Conservation (phyloP, 2,797 vertebrate species). For the Sebastes taczanowskii region DNA sequence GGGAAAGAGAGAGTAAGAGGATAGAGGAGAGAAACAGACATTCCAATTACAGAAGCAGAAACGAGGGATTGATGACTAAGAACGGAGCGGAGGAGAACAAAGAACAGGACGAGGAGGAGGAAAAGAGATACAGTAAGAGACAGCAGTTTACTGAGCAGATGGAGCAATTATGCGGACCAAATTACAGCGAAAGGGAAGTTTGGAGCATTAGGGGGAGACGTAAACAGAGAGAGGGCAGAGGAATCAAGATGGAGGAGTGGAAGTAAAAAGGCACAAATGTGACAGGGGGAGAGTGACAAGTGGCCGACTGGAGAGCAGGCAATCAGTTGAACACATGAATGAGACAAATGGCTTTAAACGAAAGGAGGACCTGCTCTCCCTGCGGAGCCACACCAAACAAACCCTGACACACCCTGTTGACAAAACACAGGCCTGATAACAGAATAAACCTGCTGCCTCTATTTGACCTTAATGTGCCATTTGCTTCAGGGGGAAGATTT, state of each 20-base stretch:
- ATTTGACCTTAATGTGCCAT: slow-evolving; percentile 63
- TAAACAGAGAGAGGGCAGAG: slow-evolving; percentile 35
- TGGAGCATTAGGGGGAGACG: slow-evolving; percentile 46
- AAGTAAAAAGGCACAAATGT: slow-evolving; percentile 34
- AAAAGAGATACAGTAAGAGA: slow-evolving; percentile 51
- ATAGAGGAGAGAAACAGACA: slow-evolving; percentile 65
- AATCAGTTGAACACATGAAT: slow-evolving; percentile 45
- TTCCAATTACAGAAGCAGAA: slow-evolving; percentile 72
- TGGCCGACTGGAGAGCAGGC: slow-evolving; percentile 37
- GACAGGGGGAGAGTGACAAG: slow-evolving; percentile 30
- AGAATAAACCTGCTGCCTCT: slow-evolving; percentile 59
- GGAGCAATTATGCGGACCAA: slow-evolving; percentile 76
- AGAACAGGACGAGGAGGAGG: slow-evolving; percentile 38
- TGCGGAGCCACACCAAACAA: slow-evolving; percentile 52
- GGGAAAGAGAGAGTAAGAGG: slow-evolving; percentile 43
- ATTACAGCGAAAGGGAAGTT: slow-evolving; percentile 68
- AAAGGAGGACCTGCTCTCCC: slow-evolving; percentile 41
- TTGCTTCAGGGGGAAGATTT: slow-evolving; percentile 55
- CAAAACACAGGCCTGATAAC: slow-evolving; percentile 67
- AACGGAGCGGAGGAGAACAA: slow-evolving; percentile 51
- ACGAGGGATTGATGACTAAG: slow-evolving; percentile 60
- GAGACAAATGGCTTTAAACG: slow-evolving; percentile 41
- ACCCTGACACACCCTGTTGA: slow-evolving; percentile 56
- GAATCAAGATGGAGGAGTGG: slow-evolving; percentile 50
- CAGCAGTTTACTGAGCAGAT: slow-evolving; percentile 73